phyloP scores from a whole-genome alignment of 2,113 vertebrate genomes.

The Sus scrofa region DNA sequence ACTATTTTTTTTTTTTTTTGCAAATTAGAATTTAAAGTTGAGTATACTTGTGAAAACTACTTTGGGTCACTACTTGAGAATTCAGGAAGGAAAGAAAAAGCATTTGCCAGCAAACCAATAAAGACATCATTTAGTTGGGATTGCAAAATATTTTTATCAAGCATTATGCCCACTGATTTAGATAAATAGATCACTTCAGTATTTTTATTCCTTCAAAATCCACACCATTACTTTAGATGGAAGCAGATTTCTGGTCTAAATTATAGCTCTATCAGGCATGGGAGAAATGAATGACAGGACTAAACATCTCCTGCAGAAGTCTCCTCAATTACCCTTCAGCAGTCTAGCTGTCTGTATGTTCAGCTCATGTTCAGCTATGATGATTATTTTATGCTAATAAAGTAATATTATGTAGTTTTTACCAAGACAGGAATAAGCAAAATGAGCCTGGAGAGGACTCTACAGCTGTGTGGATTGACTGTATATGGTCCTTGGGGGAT shows the following conservation, averaged over 20 bases:
- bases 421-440: slow-evolving; percentile 64
- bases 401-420: slow-evolving; percentile 68
- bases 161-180: not conserved
- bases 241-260: not conserved
- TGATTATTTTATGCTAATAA: slow-evolving; percentile 80
- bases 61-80: not conserved
- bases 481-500: slow-evolving; percentile 61
- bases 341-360: slow-evolving; percentile 41
- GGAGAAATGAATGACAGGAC: slow-evolving; percentile 50
- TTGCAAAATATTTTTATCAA: slow-evolving; percentile 36
- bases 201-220: not conserved
- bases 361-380: slow-evolving; percentile 56
- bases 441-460: slow-evolving; percentile 61
- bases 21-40: not conserved
- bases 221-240: not conserved
- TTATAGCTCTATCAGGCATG: not conserved
- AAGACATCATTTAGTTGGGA: not conserved
- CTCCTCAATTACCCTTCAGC: slow-evolving; percentile 32
- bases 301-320: not conserved
- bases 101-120: not conserved
- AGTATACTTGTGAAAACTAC: not conserved
- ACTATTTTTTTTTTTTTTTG: not conserved
- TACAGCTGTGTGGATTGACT: slow-evolving; percentile 72
- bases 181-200: not conserved
- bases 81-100: not conserved